Evolutionary conservation across 2,113 vertebrate genomes (phyloP), one percentile per base, ranked within the genome.

Genomic region (Pluvialis apricaria): DNA sequence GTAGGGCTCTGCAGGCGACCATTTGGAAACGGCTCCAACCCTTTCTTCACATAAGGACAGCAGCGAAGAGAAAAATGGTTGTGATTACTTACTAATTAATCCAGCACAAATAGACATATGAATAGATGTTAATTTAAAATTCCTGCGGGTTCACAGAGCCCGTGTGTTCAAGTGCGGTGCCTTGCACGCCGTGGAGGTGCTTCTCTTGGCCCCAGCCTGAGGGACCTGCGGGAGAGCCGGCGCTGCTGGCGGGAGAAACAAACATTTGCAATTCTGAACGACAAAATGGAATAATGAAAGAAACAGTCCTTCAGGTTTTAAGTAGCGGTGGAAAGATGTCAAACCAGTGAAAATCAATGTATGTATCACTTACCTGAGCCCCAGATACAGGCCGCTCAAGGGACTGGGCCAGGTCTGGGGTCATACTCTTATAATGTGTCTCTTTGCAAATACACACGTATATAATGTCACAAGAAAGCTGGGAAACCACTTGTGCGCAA

Each of bases 361-460:
- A 1, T 7, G 2, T 3, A 2, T 22, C 11, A 0, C 36, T 19
- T 4, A 2, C 1, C 44, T 3, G 79, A 36, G 45, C 40, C 55
- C 57, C 26, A 19, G 47, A 6, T 40, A 40, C 38, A 21, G 66
- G 4, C 26, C 26, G 79, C 54, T 10, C 2, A 0, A 26, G 85
- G 85, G 25, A 2, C 45, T 11, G 57, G 24, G 38, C 20, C n/a
- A 10, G 49, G 9, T 17, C 72, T 31, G 57, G 61, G 68, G 6
- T 15, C 49, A 4, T 5, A 0, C 5, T 42, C 25, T 9, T 3
- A 0, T 2, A 15, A 1, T 3, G 0, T 6, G 3, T 36, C 28
- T 15, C 36, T 8, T 0, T 8, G 75, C 19, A 26, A 28, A 4
- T 29, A 9, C 2, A 3, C 61, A 18, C 66, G 10, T 0, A 0